phyloP scores from a whole-genome alignment of 2,797 vertebrate genomes.

The Acomys russatus region DNA sequence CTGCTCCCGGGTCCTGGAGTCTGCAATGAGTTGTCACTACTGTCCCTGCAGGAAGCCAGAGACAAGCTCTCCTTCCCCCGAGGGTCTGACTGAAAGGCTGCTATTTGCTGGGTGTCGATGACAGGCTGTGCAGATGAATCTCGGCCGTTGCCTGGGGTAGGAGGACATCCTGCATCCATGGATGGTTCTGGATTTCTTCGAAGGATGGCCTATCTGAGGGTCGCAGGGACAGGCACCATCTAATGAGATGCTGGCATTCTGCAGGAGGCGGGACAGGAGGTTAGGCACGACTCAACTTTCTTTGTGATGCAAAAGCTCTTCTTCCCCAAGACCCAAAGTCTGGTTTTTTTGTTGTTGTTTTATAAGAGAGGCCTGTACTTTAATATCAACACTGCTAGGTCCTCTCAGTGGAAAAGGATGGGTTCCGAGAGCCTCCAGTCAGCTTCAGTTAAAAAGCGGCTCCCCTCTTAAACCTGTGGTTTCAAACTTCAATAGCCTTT shows the following conservation, averaged over 20 bases:
- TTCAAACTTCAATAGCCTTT: constrained; percentile 78
- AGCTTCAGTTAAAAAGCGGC: constrained; percentile 10
- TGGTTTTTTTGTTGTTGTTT: not conserved
- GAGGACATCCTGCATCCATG: constrained; percentile 94
- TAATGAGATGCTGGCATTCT: constrained; percentile 95
- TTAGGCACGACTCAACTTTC: constrained; percentile 61
- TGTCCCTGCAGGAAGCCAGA: constrained; percentile 72
- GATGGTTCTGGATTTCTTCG: constrained; percentile 95
- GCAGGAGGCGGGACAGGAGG: constrained; percentile 49
- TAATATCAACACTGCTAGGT: not conserved
- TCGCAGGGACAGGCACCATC: constrained; percentile 94
- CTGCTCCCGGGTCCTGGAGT: constrained; percentile 71
- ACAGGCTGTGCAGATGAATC: constrained; percentile 95
- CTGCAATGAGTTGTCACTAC: constrained; percentile 78
- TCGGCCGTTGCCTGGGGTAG: constrained; percentile 91
- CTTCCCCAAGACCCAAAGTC: not conserved
- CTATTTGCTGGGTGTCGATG: constrained; percentile 90
- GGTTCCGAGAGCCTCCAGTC: not conserved
- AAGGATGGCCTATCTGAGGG: constrained; percentile 95
- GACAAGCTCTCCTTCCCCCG: not conserved
- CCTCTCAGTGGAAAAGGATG: not conserved
- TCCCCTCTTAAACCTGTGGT: constrained; percentile 70
- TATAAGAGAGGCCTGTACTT: not conserved
- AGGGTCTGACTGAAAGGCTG: constrained; percentile 12
- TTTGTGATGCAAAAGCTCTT: not conserved